phyloP scores from a whole-genome alignment of 1,140 invertebrate genomes.

The Listronotus bonariensis region DNA sequence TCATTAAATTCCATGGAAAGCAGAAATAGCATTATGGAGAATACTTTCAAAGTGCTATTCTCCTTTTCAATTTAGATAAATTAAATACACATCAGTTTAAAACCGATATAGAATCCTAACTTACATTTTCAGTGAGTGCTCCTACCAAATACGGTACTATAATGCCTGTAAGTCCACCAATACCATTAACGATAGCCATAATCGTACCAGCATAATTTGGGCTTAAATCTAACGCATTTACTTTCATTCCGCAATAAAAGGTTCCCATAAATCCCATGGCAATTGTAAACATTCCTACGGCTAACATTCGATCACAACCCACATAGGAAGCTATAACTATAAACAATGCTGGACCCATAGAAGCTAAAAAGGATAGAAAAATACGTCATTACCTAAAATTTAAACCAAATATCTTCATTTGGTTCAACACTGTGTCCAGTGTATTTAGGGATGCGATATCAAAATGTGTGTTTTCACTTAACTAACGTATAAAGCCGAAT shows the following conservation, averaged over 20 bases:
- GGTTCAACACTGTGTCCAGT: no score
- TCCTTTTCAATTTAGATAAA: no score
- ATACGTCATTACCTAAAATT: background rate
- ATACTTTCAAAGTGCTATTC: no score
- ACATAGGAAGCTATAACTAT: slow-evolving; percentile 81
- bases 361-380: slow-evolving; percentile 60
- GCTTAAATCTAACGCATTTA: slow-evolving; percentile 81
- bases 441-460: no score
- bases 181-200: slow-evolving; percentile 84
- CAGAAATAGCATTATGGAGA: no score
- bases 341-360: slow-evolving; percentile 75
- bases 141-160: slow-evolving; percentile 79
- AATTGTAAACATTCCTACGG: slow-evolving; percentile 69
- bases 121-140: slow-evolving; percentile 49
- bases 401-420: background rate
- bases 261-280: slow-evolving; percentile 78
- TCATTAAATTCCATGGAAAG: no score
- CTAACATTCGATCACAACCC: slow-evolving; percentile 69
- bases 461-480: no score
- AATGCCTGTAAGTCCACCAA: slow-evolving; percentile 81
- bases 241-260: slow-evolving; percentile 77
- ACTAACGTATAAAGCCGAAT: no score
- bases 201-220: slow-evolving; percentile 81
- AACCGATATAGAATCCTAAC: no score
- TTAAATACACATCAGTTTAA: no score